Percentiles rank a stretch among this genome's conserved stretches.
Evolutionary conservation across 2,113 vertebrate species (phyloP).

Genomic region (Platysternon megacephalum): DNA sequence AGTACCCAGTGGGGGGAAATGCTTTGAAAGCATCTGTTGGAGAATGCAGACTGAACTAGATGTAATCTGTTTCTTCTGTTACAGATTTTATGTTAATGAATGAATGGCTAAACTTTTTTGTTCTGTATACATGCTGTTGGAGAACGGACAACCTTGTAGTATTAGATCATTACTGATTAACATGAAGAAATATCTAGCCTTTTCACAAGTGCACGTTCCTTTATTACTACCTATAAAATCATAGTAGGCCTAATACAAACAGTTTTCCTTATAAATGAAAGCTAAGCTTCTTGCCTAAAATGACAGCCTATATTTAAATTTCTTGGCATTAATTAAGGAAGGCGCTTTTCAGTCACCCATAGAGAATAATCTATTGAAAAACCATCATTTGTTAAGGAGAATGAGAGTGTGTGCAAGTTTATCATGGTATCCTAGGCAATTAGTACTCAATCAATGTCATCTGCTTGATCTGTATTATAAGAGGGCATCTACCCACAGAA

Average conservation of each 20-base stretch:
- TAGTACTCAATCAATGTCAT: neutral
- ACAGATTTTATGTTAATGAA: rapidly evolving
- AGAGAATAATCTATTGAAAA: neutral
- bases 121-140: neutral
- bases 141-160: neutral
- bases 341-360: neutral
- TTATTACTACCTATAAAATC: neutral
- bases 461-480: neutral
- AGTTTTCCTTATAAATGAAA: neutral
- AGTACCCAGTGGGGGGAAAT: neutral
- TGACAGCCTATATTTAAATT: neutral
- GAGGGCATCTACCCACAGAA: neutral
- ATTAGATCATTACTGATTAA: neutral
- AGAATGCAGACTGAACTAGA: neutral
- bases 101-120: neutral
- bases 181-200: neutral
- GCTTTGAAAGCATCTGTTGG: rapidly evolving
- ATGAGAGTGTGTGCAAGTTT: neutral
- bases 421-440: neutral
- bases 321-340: neutral
- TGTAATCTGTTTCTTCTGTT: rapidly evolving
- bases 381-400: neutral
- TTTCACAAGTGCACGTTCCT: neutral
- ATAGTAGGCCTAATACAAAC: neutral
- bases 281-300: neutral